A percentile compares a stretch with the other conserved stretches of the same genome.
These are phyloP conservation scores for Hypotaenidia philippensis DNA, from an alignment of 2,797 vertebrate genomes.

Conservation along the genomic window DNA sequence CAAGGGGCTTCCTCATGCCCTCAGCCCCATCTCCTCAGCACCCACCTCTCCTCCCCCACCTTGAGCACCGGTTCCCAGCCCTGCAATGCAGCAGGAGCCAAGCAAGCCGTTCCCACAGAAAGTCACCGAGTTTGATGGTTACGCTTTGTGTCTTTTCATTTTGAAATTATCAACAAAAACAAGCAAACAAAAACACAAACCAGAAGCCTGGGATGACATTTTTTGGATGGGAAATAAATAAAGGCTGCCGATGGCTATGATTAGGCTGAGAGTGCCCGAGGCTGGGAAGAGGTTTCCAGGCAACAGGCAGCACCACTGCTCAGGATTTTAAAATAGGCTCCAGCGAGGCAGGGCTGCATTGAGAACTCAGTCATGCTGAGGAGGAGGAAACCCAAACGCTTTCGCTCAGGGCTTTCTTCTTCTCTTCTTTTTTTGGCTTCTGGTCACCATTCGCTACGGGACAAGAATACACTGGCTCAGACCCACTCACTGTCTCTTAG, in stretches of 20 bases:
- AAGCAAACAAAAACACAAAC: slow-evolving; percentile 40
- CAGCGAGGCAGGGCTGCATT: background rate
- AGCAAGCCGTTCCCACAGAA: background rate
- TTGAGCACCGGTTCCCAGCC: background rate
- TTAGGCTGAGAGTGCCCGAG: slow-evolving; percentile 24
- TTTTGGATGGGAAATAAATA: slow-evolving; percentile 21
- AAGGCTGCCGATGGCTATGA: slow-evolving; percentile 41
- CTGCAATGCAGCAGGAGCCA: background rate
- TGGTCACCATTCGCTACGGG: accelerated
- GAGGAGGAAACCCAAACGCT: background rate
- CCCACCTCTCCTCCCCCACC: background rate
- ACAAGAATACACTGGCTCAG: background rate
- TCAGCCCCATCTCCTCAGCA: background rate
- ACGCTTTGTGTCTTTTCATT: background rate
- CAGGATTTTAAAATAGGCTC: background rate
- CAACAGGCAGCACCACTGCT: slow-evolving; percentile 38
- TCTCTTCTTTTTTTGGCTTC: background rate
- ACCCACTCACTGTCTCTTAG: background rate
- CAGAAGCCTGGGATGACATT: slow-evolving; percentile 27
- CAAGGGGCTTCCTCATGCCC: background rate
- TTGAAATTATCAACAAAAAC: background rate
- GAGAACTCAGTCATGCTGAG: slow-evolving; percentile 22
- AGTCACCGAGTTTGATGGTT: accelerated
- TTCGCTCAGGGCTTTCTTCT: background rate
- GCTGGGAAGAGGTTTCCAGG: slow-evolving; percentile 53